Conservation (phyloP, 2,113 vertebrate species). For the Piaya cayana region DNA sequence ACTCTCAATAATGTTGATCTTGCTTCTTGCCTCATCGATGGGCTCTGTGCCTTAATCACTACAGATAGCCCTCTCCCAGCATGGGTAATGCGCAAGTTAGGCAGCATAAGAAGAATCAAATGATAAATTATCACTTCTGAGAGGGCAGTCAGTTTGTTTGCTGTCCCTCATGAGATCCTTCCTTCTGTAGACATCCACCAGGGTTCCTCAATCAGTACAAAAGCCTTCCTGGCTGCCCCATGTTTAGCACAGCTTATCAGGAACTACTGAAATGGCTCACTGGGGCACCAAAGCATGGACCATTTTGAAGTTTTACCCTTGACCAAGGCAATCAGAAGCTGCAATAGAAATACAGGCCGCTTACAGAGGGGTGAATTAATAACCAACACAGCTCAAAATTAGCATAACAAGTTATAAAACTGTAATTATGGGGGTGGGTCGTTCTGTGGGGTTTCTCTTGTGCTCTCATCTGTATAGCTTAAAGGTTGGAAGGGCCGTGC, state of each 20-base stretch:
- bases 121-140: background rate
- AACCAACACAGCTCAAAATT: background rate
- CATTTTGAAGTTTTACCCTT: background rate
- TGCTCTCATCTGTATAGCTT: background rate
- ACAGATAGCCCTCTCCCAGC: background rate
- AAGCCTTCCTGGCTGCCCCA: background rate
- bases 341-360: background rate
- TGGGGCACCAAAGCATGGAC: background rate
- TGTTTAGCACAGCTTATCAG: background rate
- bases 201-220: background rate
- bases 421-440: background rate
- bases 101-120: background rate
- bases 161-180: background rate
- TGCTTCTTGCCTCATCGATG: too few species aligned
- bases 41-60: too few species aligned
- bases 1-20: too few species aligned
- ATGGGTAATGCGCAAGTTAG: rapidly evolving
- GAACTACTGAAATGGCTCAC: background rate
- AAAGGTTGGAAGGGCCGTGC: background rate
- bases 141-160: background rate
- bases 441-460: background rate
- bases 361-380: background rate
- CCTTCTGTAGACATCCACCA: background rate
- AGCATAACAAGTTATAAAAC: background rate
- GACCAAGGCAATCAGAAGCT: background rate